Base-by-base conservation (phyloP, 2,797 vertebrate species). In the Molothrus aeneus region DNA sequence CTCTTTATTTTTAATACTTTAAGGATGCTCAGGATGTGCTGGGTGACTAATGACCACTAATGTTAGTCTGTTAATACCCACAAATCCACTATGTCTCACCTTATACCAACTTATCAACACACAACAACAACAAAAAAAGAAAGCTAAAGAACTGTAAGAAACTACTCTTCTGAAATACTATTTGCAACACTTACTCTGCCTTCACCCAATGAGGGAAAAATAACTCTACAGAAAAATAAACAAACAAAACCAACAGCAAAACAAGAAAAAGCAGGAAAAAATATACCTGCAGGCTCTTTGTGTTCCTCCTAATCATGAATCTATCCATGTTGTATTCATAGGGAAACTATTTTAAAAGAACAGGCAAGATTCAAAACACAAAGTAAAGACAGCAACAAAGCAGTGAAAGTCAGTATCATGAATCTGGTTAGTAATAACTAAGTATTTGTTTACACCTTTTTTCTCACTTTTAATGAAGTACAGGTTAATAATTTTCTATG, bases 1-100 rank as follows among this genome's bases (percentile, higher is more conserved):
- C 50, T 90, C 50, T 65, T 88, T 95, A 91, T 66, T 85, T 87
- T 90, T 92, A 90, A 88, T 88, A 85, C 92, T 75, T 66, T 56
- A 94, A 82, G 28, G 57, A 85, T 73, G 48, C 40, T 92, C 24
- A 86, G 78, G 53, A 91, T 73, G 19, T 63, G 40, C 65, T 88
- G 51, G 21, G 47, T 82, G 56, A 80, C 78, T 94, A 82, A 84
- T 75, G 43, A 90, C 20, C 29, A 57, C 75, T 91, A 86, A 93
- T 15, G 14, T 75, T 88, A 90, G 73, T 16, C 82, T 77, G 66
- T 36, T 88, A 96, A 88, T 89, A 22, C 63, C 38, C n/a, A 79
- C 80, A 93, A 88, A 96, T 88, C 66, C 70, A 61, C 28, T 32
- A 50, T 1, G 1, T 40, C 68, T 93, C 60, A 72, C 43, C 51